Evolutionary conservation across 2,888 invertebrate species (phyloP), one percentile per base, ranked within the genome.

Genomic region (Xestia rhomboidea): DNA sequence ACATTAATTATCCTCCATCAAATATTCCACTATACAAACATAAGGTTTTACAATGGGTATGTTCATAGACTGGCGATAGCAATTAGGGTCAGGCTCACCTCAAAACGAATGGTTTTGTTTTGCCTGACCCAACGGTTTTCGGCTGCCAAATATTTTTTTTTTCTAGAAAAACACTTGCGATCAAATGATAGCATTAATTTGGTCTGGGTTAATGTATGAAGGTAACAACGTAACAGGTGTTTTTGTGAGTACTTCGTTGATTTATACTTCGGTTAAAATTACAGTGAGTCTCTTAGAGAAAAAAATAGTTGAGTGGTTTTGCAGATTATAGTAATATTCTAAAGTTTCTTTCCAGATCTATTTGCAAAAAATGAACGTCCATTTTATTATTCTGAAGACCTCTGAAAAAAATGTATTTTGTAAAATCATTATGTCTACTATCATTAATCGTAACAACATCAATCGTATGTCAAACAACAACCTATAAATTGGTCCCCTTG

Each of bases 91-190:
- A 86, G 85, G 87, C 89, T 87, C 91, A 92, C 92, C 92, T 93
- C 89, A 89, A 91, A 91, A 91, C 90, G 92, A 94, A 94, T 93
- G 93, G 91, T 85, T 86, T 90, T 94, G 94, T 94, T 94, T 94
- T 93, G 90, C 90, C 81, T 83, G 78, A 79, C 80, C 77, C 77
- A 74, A 88, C 79, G 79, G 80, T 83, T 77, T 79, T 86, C 80
- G n/a, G 49, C 21, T 62, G 10, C 21, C 62, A 27, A 76, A 60
- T 67, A 46, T 49, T 18, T 49, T 64, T 73, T 73, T 79, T 77
- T 68, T 71, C 34, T 41, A 21, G 46, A 71, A 73, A 73, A 57
- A 62, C 57, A 66, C 64, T 73, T 6, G 57, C 38, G 51, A 41
- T 70, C 30, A 75, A 77, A 66, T 73, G 54, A 18, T 30, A 54